Evolutionary conservation across 2,113 vertebrate species (phyloP), one percentile per base, ranked within the genome.

Genomic region (Sphaerodactylus townsendi): DNA sequence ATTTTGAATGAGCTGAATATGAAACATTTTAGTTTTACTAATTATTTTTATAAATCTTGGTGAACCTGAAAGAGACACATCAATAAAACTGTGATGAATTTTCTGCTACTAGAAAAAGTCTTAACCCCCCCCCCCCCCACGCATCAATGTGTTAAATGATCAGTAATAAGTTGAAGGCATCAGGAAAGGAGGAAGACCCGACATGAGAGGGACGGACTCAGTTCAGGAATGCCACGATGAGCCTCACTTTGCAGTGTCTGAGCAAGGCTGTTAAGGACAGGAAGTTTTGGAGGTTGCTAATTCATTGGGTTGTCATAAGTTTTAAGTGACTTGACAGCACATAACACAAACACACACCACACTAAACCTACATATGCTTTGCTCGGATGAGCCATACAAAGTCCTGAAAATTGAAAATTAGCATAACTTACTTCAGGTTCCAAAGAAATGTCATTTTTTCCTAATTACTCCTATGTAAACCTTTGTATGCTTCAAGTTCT

Each of bases 41-140:
- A 37, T 41, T 62, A 1, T 68, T 80, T 56, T 69, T 82, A 53
- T 71, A 76, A 39, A 75, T 30, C 0, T 44, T 72, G n/a, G 21
- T 77, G 33, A 48, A 91, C n/a, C 50, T 46, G 35, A 59, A 62
- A 82, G 64, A 85, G 90, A 88, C 69, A 46, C 0, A 71, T 89
- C 72, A 77, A 25, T 17, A 1, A 28, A 35, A n/a, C 3, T 81
- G 86, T 75, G 76, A 80, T 33, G 41, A 64, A 50, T 2, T 75
- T 86, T 64, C 65, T 79, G 3, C 1, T 79, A 39, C 15, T 7
- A 75, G 44, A 17, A 78, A 83, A 56, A 15, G 14, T 44, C 30
- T 19, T 28, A 44, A 28, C 13, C 21, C 64, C 56, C 44, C 33
- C 70, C 59, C 44, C 19, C n/a, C n/a, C n/a, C n/a, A n/a, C n/a